Evolutionary conservation across 2,113 vertebrate species (phyloP), one percentile per base, ranked within the genome.

Genomic region (Clarias gariepinus): DNA sequence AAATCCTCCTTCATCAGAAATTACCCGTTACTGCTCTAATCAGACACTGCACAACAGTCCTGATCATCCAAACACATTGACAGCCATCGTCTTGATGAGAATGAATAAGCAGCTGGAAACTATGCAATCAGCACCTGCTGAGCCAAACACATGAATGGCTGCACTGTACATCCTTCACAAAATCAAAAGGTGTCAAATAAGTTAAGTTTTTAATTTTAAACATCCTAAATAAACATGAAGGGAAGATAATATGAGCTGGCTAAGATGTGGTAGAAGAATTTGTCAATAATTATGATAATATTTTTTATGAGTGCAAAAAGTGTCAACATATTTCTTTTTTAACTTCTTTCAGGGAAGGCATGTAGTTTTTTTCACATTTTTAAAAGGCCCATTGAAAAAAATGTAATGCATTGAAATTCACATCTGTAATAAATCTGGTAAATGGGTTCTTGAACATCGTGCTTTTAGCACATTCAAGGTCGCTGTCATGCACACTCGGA

Each of bases 71-170:
- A 74, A 55, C n/a, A 41, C 53, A 66, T 68, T 85, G 25, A 68
- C 57, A 77, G 78, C 53, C 64, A 69, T 81, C 23, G 13, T 68
- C 57, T 58, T 78, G 74, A 85, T 85, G 60, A 88, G 52, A 36
- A 47, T 85, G 64, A 82, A 66, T 60, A 23, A 85, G 60, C 83
- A 85, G 68, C 84, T 85, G 79, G 21, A 69, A 58, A 60, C 36
- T 52, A 16, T 68, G 68, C 71, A 85, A 82, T 88, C 79, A 88
- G 64, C 69, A 82, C 60, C 83, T 77, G 84, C 60, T 82, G 78
- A 77, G 55, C 21, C 55, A 53, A 74, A 86, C 13, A 71, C 47
- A 83, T 47, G 77, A 12, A 60, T 81, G 73, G 66, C 64, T 73
- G 55, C 41, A 71, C 58, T 73, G 55, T 55, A 71, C 58, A 60